Evolutionary conservation across 2,113 vertebrate species (phyloP).

Genomic region (Murina feae): DNA sequence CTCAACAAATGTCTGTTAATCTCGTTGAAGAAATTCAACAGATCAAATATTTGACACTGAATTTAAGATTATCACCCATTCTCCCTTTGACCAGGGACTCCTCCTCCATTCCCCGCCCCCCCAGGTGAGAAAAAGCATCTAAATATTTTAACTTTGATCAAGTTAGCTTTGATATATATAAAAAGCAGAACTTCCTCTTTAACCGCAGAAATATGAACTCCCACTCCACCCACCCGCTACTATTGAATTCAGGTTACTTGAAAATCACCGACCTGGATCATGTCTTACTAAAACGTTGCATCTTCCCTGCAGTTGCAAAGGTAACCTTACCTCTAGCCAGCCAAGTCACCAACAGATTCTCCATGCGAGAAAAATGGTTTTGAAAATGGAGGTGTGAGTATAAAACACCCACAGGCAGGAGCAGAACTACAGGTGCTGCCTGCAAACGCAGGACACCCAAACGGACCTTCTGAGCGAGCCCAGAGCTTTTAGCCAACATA

Average conservation of each 20-base stretch:
- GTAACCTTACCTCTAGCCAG: background rate
- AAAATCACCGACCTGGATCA: background rate
- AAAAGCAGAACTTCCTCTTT: conserved; percentile 27
- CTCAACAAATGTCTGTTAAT: background rate
- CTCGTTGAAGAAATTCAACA: background rate
- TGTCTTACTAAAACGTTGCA: background rate
- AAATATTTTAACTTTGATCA: background rate
- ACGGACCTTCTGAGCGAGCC: background rate
- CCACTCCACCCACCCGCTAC: background rate
- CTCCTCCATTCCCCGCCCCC: background rate
- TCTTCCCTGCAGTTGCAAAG: background rate
- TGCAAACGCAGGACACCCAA: background rate
- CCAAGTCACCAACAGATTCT: background rate
- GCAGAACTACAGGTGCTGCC: conserved; percentile 22
- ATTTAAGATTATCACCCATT: background rate
- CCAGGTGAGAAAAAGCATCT: conserved; percentile 2
- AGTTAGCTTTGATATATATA: conserved; percentile 9
- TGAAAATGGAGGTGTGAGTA: background rate
- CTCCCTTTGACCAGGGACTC: background rate
- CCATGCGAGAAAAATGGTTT: background rate
- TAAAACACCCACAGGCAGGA: background rate
- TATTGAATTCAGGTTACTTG: background rate
- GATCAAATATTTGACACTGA: background rate
- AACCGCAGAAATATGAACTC: conserved; percentile 19
- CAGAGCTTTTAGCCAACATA: background rate